Base-by-base conservation (phyloP, 2,113 vertebrate genomes). In the Python bivittatus region DNA sequence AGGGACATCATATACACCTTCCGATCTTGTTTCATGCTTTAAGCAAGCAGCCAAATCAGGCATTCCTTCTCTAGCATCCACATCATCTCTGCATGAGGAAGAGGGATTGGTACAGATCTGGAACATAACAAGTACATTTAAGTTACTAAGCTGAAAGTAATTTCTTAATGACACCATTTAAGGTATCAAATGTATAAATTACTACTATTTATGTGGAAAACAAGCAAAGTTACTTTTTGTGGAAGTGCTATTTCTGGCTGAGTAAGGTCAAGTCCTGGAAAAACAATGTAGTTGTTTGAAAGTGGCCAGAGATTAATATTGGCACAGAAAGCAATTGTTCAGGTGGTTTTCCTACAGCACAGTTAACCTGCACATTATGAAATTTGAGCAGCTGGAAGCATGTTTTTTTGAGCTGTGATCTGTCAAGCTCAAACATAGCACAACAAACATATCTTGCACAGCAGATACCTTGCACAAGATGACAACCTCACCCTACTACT, bases 1-100 rank as follows among this genome's bases (percentile, higher is more conserved):
- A 38, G 99, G 99, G n/a, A 99, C 97, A 91, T 99, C 99, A 38
- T 99, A 99, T 22, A 99, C 97, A 1, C 98, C 98, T 95, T 99
- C 99, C 94, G 91, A 95, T 95, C 96, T 97, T 42, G 60, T 57
- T 0, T 56, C 86, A 96, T 97, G 96, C 79, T 95, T 96, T 86
- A 97, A 91, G 0, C 98, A 97, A 96, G 98, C 97, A 0, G 98
- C 98, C 94, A 99, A 98, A 90, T 99, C 99, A 57, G 99, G 98
- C 29, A 97, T 96, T 6, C 98, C 98, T 94, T 99, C 99, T 92
- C 98, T 96, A 88, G 97, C 93, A 29, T 92, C 94, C 42, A 93
- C 94, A 52, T 98, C 97, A 48, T 98, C 97, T 95, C 96, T 96
- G 97, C 93, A 95, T 72, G 96, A 95, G 93, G 96, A 92, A 1